Percentiles rank a stretch among this genome's conserved stretches.
These are phyloP conservation scores for Arctia plantaginis DNA, from an alignment of 2,888 invertebrate genomes.

Conservation along the genomic window DNA sequence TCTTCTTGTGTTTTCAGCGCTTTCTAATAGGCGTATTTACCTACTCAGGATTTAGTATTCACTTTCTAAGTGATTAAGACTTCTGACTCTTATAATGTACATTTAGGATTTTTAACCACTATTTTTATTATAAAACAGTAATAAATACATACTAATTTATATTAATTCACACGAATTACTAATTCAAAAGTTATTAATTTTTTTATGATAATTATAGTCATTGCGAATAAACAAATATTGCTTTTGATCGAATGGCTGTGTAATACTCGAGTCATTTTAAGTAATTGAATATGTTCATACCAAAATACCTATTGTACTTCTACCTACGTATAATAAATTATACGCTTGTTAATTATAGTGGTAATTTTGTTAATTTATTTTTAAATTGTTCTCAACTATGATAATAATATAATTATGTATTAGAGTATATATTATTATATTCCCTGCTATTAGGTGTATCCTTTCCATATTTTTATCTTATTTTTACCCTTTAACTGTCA, in stretches of 20 bases:
- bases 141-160: not conserved
- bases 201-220: conserved; percentile 24
- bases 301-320: not conserved
- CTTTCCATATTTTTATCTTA: not conserved
- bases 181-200: conserved; percentile 6
- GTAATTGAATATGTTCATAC: conserved; percentile 35
- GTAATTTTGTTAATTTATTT: not conserved
- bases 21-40: not conserved
- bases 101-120: not conserved
- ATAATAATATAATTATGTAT: conserved; percentile 11
- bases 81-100: not conserved
- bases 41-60: not conserved
- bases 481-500: not conserved
- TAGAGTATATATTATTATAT: no score
- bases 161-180: not conserved
- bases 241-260: conserved; percentile 37
- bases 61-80: not conserved
- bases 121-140: not conserved
- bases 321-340: conserved; percentile 2
- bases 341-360: conserved; percentile 9
- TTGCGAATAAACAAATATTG: conserved; percentile 27
- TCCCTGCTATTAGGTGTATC: not conserved
- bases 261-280: conserved; percentile 37
- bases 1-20: no score
- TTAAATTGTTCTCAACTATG: conserved; percentile 34